Evolutionary conservation across 1,140 invertebrate species (phyloP).

Genomic region (Lethocerus indicus): DNA sequence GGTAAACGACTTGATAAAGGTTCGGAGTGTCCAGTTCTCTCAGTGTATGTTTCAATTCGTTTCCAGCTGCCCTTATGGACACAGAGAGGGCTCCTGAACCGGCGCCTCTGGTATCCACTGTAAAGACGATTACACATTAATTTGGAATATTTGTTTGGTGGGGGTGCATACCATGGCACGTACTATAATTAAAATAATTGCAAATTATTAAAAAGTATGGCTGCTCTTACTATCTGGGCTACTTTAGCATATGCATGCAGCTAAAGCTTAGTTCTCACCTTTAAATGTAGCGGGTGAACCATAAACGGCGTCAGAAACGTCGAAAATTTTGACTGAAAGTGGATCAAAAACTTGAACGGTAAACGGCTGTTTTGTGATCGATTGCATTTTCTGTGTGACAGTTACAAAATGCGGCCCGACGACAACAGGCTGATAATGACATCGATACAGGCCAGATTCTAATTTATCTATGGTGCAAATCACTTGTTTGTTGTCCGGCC

Average conservation of each 20-base stretch:
- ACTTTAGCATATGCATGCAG: no score
- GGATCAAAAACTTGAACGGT: constrained; percentile 77
- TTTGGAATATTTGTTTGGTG: no score
- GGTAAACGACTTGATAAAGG: constrained; percentile 67
- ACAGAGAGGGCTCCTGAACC: constrained; percentile 69
- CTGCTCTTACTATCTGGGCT: no score
- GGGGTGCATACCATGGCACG: no score
- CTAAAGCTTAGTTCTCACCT: constrained; percentile 37
- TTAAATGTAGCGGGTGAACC: constrained; percentile 65
- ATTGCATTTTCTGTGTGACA: constrained; percentile 28
- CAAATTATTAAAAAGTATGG: no score
- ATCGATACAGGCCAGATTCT: constrained; percentile 30
- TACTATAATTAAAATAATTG: no score
- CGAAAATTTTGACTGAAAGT: constrained; percentile 54
- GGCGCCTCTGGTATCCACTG: constrained; percentile 45
- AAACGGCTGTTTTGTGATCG: constrained; percentile 38
- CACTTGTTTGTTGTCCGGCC: constrained; percentile 37
- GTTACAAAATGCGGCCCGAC: constrained; percentile 43
- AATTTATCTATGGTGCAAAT: constrained; percentile 31
- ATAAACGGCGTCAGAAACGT: constrained; percentile 61
- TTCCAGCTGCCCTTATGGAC: constrained; percentile 56
- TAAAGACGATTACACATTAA: no score
- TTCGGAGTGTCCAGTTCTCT: constrained; percentile 46
- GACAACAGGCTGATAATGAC: constrained; percentile 35
- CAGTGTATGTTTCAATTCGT: constrained; percentile 60